A percentile compares a stretch with the other conserved stretches of the same genome.
Conservation (phyloP, 2,797 vertebrate species). For the Pachyuromys duprasi region DNA sequence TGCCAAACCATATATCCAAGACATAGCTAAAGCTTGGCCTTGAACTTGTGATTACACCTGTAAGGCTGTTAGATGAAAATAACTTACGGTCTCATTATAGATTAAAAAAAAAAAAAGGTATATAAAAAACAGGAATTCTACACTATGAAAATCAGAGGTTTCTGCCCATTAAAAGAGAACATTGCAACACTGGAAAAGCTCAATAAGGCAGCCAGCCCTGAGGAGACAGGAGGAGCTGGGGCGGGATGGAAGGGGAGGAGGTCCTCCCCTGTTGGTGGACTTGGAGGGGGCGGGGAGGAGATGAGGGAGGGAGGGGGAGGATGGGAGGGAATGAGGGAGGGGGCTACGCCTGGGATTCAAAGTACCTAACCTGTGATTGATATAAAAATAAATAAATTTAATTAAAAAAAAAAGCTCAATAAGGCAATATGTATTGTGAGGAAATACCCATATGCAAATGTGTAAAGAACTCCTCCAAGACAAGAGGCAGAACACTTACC, state of each 20-base stretch:
- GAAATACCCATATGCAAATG: neutral
- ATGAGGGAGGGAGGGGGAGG: no score
- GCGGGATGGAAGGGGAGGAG: no score
- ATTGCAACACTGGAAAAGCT: neutral
- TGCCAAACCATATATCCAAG: neutral
- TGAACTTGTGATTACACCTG: neutral
- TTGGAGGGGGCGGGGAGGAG: no score
- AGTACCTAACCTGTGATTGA: no score
- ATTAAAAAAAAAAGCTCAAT: neutral
- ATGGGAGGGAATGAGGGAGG: no score
- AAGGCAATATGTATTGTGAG: neutral
- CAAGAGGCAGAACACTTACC: neutral
- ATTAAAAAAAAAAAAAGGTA: neutral
- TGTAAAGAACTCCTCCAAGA: neutral
- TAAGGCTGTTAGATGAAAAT: neutral
- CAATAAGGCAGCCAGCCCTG: neutral
- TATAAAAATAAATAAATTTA: no score
- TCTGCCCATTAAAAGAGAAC: neutral
- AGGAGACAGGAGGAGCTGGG: no score
- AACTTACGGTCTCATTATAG: neutral
- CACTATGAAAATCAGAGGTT: neutral
- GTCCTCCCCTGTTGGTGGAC: no score
- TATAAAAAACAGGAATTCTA: neutral
- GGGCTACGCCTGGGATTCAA: no score
- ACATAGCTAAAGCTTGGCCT: neutral